phyloP scores from a whole-genome alignment of 2,113 vertebrate species.

The Elephantulus edwardii region DNA sequence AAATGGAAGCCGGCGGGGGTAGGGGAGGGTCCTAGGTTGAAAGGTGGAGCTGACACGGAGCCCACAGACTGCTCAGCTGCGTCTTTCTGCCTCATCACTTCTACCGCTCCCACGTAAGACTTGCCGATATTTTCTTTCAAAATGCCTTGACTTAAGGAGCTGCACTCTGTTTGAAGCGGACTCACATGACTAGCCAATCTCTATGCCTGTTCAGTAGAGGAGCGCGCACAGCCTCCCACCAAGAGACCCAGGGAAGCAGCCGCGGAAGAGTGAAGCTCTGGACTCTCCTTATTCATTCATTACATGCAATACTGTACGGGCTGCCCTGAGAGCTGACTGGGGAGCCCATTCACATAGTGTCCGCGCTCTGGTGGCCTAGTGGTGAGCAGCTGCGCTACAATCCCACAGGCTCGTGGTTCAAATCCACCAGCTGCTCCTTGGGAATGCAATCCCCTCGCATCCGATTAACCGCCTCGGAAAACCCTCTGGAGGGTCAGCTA shows the following conservation, averaged over 20 bases:
- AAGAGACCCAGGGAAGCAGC: not conserved
- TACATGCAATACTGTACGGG: no score
- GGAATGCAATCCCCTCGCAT: no score
- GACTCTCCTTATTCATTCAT: not conserved
- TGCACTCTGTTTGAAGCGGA: not conserved
- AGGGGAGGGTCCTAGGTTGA: no score
- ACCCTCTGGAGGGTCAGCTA: no score
- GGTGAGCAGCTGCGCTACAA: no score
- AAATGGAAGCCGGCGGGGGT: not conserved
- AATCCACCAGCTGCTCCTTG: no score
- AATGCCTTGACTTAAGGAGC: not conserved
- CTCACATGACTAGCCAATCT: not conserved
- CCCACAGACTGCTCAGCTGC: not conserved
- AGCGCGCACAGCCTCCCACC: not conserved
- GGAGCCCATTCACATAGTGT: no score
- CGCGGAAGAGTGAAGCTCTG: not conserved
- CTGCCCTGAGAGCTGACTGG: no score
- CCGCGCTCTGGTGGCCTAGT: no score
- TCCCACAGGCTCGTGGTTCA: no score
- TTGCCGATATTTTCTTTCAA: not conserved
- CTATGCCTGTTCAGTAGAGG: not conserved
- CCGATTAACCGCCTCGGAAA: no score
- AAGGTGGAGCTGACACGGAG: fast-evolving
- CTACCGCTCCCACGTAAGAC: not conserved
- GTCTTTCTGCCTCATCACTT: not conserved